Percentiles rank a stretch among this genome's conserved stretches.
Conservation (phyloP, 1,140 invertebrate species). For the Ips typographus region DNA sequence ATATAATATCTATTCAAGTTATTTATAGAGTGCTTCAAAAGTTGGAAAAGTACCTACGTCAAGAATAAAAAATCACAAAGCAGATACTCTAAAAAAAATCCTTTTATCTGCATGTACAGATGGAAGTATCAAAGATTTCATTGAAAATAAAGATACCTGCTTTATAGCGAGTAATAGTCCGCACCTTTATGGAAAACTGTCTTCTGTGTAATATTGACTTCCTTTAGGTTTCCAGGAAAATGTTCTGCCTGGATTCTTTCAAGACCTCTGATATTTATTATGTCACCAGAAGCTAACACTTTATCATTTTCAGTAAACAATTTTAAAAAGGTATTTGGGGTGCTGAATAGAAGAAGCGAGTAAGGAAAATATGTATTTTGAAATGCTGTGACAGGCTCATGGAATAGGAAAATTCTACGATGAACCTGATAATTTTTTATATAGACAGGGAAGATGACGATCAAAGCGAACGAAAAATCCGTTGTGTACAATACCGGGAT, state of each 20-base stretch:
- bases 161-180: not conserved
- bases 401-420: not conserved
- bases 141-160: not conserved
- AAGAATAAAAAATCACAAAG: too few relatives aligned
- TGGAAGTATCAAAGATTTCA: not conserved
- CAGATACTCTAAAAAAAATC: not conserved
- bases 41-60: too few relatives aligned
- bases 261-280: constrained; percentile 14
- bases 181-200: constrained; percentile 3
- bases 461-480: not conserved
- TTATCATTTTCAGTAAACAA: constrained; percentile 22
- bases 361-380: constrained; percentile 14
- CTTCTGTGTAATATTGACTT: constrained; percentile 11
- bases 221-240: constrained; percentile 8
- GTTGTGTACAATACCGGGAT: too few relatives aligned
- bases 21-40: too few relatives aligned
- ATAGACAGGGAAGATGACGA: not conserved
- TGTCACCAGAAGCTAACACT: constrained; percentile 16
- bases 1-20: too few relatives aligned
- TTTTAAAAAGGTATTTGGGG: constrained; percentile 22
- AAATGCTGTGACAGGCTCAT: not conserved
- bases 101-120: not conserved
- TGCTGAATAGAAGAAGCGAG: constrained; percentile 1
- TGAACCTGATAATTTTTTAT: not conserved
- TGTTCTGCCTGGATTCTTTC: constrained; percentile 1